Evolutionary conservation across 2,113 vertebrate genomes (phyloP).

Genomic region (Podilymbus podiceps): DNA sequence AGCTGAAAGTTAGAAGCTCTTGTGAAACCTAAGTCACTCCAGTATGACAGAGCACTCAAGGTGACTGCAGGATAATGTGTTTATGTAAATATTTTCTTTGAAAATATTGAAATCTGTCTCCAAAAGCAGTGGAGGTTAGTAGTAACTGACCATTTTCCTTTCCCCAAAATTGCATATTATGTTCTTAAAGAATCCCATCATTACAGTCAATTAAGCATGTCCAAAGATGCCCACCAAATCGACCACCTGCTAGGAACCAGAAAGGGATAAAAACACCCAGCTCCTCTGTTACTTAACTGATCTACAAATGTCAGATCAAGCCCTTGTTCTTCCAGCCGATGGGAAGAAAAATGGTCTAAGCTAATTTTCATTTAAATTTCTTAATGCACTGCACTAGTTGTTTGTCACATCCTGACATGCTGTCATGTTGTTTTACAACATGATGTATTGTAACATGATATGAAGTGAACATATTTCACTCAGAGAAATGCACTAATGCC

Average conservation of each 20-base stretch:
- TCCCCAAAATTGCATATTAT: not conserved
- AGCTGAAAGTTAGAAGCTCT: not conserved
- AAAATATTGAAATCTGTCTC: slow-evolving; percentile 17
- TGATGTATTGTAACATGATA: slow-evolving; percentile 39
- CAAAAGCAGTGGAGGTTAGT: slow-evolving; percentile 14
- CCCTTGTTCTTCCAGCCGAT: slow-evolving; percentile 11
- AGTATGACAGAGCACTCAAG: not conserved
- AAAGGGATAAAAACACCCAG: not conserved
- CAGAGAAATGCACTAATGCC: slow-evolving; percentile 13
- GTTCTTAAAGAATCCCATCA: not conserved
- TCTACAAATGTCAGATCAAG: slow-evolving; percentile 14
- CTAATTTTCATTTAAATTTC: slow-evolving; percentile 61
- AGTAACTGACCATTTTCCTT: not conserved
- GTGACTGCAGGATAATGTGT: not conserved
- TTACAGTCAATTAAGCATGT: not conserved
- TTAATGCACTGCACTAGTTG: slow-evolving; percentile 33
- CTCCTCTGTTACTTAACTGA: not conserved
- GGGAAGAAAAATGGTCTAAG: slow-evolving; percentile 41
- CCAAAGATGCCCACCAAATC: not conserved
- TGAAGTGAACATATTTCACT: slow-evolving; percentile 56
- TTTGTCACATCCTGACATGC: slow-evolving; percentile 34
- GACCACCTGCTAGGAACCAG: not conserved
- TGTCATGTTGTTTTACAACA: slow-evolving; percentile 35
- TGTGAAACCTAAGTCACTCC: slow-evolving; percentile 13
- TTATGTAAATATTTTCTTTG: not conserved